phyloP scores from a whole-genome alignment of 2,888 invertebrate genomes.

The Pristionchus arcanus region DNA sequence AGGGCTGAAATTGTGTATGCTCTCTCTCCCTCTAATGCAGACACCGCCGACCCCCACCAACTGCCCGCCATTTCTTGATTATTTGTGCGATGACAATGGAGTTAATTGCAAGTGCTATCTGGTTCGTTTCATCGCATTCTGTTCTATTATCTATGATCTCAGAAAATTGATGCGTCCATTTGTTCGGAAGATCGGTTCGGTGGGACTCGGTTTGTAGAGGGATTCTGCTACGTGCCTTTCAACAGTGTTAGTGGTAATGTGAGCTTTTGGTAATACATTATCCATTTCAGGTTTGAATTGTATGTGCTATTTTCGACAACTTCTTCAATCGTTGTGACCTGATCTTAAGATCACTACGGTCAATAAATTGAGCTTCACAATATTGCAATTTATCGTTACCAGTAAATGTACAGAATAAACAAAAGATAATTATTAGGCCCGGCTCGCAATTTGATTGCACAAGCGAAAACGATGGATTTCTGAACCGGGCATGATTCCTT shows the following conservation, averaged over 20 bases:
- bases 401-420: background rate
- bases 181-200: background rate
- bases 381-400: constrained; percentile 3
- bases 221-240: background rate
- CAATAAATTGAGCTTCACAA: background rate
- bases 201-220: background rate
- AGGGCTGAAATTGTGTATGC: too few species aligned
- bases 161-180: background rate
- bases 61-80: too few species aligned
- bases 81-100: too few species aligned
- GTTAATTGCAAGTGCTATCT: too few species aligned
- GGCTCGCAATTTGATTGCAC: constrained; percentile 29
- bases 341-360: too few species aligned
- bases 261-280: background rate
- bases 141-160: too few species aligned
- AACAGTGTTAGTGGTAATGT: background rate
- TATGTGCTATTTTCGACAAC: background rate
- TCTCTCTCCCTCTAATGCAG: too few species aligned
- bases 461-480: background rate
- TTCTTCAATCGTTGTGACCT: too few species aligned
- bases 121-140: background rate
- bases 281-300: background rate
- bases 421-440: background rate
- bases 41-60: too few species aligned
- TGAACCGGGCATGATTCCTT: background rate